Evolutionary conservation across 2,113 vertebrate genomes (phyloP).

Genomic region (Campylomormyrus numenius): DNA sequence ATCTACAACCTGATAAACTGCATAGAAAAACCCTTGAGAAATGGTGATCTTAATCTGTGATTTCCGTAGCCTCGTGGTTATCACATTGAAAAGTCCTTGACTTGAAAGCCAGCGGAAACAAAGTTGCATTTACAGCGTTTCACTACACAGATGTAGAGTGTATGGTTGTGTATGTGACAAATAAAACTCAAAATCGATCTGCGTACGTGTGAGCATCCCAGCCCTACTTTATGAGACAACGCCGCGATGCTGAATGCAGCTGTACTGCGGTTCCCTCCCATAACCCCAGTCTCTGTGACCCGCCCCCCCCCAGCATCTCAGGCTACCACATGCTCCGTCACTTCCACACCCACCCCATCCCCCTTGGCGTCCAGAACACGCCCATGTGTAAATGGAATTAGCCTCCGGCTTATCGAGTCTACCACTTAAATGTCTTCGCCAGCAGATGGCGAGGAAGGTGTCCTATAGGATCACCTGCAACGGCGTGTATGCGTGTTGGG

Average conservation of each 20-base stretch:
- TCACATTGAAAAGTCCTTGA: not conserved
- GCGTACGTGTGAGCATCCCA: not conserved
- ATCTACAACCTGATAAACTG: not conserved
- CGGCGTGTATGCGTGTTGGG: not conserved
- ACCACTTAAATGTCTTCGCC: not conserved
- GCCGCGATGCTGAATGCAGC: not conserved
- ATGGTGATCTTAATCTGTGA: not conserved
- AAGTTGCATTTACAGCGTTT: not conserved
- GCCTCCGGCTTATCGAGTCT: not conserved
- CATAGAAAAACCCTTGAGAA: not conserved
- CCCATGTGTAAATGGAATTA: not conserved
- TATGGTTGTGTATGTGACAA: not conserved
- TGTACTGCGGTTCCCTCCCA: not conserved
- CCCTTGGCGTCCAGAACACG: constrained; percentile 25
- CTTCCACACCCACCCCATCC: constrained; percentile 92
- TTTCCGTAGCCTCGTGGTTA: not conserved
- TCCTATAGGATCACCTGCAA: not conserved
- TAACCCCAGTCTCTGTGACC: not conserved
- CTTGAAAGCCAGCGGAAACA: not conserved
- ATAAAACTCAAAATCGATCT: not conserved
- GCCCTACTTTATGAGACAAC: not conserved
- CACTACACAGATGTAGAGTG: not conserved
- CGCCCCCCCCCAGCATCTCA: constrained; percentile 71
- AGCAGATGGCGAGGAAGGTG: not conserved
- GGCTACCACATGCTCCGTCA: constrained; percentile 95